Conservation (phyloP, 35 echinoderm and acorn worm species). For the Diadema setosum region DNA sequence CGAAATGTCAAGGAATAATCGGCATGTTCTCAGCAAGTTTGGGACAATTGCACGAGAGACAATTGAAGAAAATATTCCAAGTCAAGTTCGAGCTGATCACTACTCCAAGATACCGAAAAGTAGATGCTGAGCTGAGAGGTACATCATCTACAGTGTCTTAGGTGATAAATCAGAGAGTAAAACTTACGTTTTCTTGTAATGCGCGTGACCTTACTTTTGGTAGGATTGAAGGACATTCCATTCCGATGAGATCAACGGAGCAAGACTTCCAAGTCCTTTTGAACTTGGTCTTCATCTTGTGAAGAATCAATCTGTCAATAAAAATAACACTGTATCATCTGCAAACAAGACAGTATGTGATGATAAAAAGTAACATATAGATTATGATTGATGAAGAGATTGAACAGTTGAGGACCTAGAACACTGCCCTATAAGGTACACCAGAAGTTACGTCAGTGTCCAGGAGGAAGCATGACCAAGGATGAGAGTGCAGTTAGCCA, state of each 20-base stretch:
- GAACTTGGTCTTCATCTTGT: not conserved
- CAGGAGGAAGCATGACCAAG: too few relatives aligned
- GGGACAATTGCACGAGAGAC: not conserved
- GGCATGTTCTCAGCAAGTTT: too few relatives aligned
- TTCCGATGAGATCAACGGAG: not conserved
- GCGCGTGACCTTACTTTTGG: conserved; percentile 9
- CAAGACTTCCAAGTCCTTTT: not conserved
- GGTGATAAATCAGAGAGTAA: not conserved
- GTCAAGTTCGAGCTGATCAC: not conserved
- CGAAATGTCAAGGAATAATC: too few relatives aligned
- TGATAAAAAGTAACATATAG: too few relatives aligned
- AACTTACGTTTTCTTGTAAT: not conserved
- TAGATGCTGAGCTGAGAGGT: not conserved
- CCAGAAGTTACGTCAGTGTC: too few relatives aligned
- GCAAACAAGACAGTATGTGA: too few relatives aligned
- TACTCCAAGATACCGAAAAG: conserved; percentile 1
- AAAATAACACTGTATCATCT: not conserved
- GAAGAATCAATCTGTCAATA: not conserved
- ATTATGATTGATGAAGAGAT: too few relatives aligned
- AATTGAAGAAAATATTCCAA: not conserved
- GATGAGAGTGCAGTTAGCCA: too few relatives aligned
- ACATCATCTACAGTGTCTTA: not conserved
- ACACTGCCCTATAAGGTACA: too few relatives aligned
- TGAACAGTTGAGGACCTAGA: too few relatives aligned
- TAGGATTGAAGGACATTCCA: conserved; percentile 28